These are phyloP conservation scores for Cyprinodon brontotheroides DNA, from an alignment of 2,113 vertebrate genomes.

Conservation along the genomic window DNA sequence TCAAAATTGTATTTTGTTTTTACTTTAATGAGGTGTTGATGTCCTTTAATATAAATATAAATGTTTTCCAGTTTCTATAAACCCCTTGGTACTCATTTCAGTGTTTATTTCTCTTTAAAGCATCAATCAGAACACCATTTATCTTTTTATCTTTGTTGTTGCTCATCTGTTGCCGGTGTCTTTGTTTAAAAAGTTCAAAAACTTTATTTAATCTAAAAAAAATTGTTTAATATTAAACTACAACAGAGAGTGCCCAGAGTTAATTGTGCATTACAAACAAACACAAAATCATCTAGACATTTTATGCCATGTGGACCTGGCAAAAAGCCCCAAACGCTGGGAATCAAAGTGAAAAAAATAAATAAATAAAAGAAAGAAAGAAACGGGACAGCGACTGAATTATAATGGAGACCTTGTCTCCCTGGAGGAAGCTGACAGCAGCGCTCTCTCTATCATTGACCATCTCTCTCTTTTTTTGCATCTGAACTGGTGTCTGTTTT, in stretches of 20 bases:
- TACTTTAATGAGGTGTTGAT: not conserved
- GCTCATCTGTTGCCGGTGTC: not conserved
- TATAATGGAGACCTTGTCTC: slow-evolving; percentile 22
- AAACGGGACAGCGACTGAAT: slow-evolving; percentile 16
- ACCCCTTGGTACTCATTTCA: not conserved
- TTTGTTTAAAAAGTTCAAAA: not conserved
- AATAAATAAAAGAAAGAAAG: too few relatives aligned
- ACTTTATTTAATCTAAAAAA: not conserved
- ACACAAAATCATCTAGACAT: not conserved
- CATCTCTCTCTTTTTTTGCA: not conserved
- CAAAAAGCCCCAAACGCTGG: slow-evolving; percentile 42
- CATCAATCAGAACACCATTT: not conserved
- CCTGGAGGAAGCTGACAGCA: slow-evolving; percentile 51
- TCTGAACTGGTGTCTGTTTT: not conserved
- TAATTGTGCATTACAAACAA: not conserved
- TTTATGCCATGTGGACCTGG: slow-evolving; percentile 30
- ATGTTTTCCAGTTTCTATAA: not conserved
- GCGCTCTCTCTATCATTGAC: slow-evolving; percentile 2
- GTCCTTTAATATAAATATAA: not conserved
- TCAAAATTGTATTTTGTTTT: not conserved
- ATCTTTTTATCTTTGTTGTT: not conserved
- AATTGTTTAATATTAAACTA: not conserved
- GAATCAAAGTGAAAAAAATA: slow-evolving; percentile 12
- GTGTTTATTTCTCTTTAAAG: not conserved
- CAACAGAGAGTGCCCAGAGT: not conserved